These are phyloP conservation scores for Alcedo atthis DNA, from an alignment of 2,797 vertebrate species.

Conservation along the genomic window DNA sequence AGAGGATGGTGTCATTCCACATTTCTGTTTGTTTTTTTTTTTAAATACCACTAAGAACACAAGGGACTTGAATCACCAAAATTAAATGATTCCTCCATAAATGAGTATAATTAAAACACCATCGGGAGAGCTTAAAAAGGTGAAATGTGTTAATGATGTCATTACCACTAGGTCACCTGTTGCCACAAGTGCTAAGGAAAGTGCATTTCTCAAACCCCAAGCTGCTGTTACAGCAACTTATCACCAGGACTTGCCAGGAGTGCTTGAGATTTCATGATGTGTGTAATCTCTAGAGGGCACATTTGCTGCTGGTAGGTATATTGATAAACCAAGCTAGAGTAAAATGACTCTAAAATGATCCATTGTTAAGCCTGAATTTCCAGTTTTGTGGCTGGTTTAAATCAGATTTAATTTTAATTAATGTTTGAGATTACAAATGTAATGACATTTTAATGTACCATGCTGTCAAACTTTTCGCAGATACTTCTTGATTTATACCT, in stretches of 20 bases:
- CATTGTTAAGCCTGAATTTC: not conserved
- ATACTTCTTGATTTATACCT: not conserved
- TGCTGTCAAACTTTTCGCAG: not conserved
- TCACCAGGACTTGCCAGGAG: constrained; percentile 4
- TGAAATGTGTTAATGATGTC: constrained; percentile 63
- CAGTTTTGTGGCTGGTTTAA: not conserved
- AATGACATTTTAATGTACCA: not conserved
- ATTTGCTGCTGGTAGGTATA: not conserved
- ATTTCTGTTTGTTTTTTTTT: constrained; percentile 38
- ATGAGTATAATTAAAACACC: constrained; percentile 29
- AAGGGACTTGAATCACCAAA: constrained; percentile 29
- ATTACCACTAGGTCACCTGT: constrained; percentile 61
- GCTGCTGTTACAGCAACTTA: constrained; percentile 36
- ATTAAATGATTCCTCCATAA: constrained; percentile 51
- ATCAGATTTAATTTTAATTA: not conserved
- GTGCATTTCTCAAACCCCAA: constrained; percentile 14
- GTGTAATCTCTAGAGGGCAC: not conserved
- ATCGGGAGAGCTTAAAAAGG: constrained; percentile 39
- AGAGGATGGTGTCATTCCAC: not conserved
- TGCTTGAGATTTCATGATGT: constrained; percentile 3
- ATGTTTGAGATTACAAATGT: not conserved
- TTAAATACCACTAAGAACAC: constrained; percentile 9
- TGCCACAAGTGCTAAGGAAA: not conserved
- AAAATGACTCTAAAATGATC: not conserved
- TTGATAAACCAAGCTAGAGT: not conserved